Evolutionary conservation across 92 coral and sea anemone species (phyloP).

Genomic region (Isaurus tuberculatus): DNA sequence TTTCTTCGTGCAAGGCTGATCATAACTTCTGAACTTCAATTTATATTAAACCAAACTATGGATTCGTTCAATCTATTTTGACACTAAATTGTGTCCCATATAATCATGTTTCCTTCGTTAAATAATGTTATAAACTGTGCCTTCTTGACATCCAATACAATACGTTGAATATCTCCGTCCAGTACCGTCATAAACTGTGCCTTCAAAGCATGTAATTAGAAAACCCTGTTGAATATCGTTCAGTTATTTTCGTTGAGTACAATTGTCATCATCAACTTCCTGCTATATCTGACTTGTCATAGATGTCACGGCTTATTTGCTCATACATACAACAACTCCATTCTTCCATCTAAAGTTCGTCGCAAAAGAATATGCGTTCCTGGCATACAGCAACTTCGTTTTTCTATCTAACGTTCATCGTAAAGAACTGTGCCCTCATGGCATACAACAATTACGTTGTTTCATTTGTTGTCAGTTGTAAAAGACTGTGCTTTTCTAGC

Average conservation of each 20-base stretch:
- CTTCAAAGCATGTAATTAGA: background rate
- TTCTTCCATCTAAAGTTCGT: too few relatives aligned
- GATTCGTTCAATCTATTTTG: background rate
- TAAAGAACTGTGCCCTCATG: too few relatives aligned
- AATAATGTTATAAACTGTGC: conserved; percentile 3
- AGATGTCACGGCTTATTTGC: background rate
- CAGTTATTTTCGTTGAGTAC: background rate
- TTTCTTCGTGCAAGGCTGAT: conserved; percentile 1
- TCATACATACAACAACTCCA: too few relatives aligned
- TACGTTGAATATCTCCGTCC: background rate
- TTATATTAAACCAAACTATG: conserved; percentile 13
- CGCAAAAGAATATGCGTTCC: too few relatives aligned
- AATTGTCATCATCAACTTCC: background rate
- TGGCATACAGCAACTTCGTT: too few relatives aligned
- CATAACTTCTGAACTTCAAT: background rate
- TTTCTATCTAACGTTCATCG: too few relatives aligned
- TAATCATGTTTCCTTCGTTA: background rate
- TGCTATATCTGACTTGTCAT: background rate
- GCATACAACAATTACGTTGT: too few relatives aligned
- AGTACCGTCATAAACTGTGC: conserved; percentile 13
- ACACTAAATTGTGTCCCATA: background rate
- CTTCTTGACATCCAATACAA: conserved; percentile 14
- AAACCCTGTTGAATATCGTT: background rate
- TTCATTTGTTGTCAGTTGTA: too few relatives aligned
- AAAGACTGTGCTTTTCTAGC: too few relatives aligned